Base-by-base conservation (phyloP, 2,888 invertebrate species). In the Capitulum mitella region DNA sequence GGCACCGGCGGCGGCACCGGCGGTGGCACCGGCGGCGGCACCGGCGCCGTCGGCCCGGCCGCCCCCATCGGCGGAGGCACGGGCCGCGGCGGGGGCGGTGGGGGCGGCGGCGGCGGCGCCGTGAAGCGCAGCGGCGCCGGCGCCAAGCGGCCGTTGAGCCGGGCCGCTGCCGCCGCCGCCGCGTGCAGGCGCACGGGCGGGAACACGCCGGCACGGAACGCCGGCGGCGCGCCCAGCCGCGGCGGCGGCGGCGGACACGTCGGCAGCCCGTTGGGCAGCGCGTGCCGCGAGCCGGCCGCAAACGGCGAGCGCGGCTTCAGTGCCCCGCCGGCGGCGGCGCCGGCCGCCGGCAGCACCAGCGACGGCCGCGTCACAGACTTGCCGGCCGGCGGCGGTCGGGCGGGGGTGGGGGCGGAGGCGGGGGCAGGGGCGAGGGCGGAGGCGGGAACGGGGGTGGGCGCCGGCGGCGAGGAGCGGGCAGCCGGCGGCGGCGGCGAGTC, bases 241-340 rank as follows among this genome's bases (percentile, higher is more conserved):
- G 76, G 76, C 48, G 76, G 76, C 43, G 76, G 76, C n/a, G 76
- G 76, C n/a, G 76, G 76, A 76, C 76, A 76, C 29, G 76, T 76
- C 46, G 76, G 76, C 76, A 76, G 46, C 0, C 76, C 76, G 76
- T 76, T 76, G 46, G 76, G 76, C 46, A 76, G 76, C 46, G 76
- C 76, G 76, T 76, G 76, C 1, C 76, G 43, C 76, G 76, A 76
- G 12, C 76, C 76, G 10, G 46, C 76, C 43, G 46, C 46, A 29
- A 76, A 43, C 43, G 46, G 46, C 43, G 76, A 76, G 70, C 70
- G 70, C n/a, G 46, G 46, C 46, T 46, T 76, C 29, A 46, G 29
- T 29, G 76, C 51, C 22, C 5, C 22, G 22, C 51, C n/a, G 29
- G 58, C 58, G 58, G 58, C n/a, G n/a, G n/a, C 58, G 29, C n/a